Base-by-base conservation (phyloP, 2,888 invertebrate species). In the Octonoba sinensis region DNA sequence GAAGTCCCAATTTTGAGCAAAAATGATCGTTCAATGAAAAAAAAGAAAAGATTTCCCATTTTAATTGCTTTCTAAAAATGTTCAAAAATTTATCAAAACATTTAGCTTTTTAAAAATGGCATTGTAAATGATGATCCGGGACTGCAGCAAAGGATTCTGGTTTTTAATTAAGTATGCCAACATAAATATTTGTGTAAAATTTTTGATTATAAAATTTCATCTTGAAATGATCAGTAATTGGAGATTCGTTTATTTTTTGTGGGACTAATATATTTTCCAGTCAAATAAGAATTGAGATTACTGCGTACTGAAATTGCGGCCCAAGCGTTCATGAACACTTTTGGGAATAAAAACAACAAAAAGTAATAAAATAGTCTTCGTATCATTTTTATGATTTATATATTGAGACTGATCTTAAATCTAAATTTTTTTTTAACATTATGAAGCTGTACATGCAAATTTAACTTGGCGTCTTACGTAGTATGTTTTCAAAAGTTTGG, bases 101-200 rank as follows among this genome's bases (percentile, higher is more conserved):
- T 36, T 36, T 36, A 27, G 18, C 13, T 62, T 62, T 16, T 44
- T 3, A 18, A 36, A n/a, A 44, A 54, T 77, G 77, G 77, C 70
- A 77, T 70, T 18, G 16, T 22, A 3, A 36, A 70, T 49, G 20
- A 8, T 57, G 71, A 77, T 77, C 77, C 77, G 77, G 71, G 77
- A 77, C 67, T 67, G 77, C 54, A 77, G 71, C 65, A 65, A 46
- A 65, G 65, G 65, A 65, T 47, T 65, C 22, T 65, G 46, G 65
- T 54, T 77, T 71, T 71, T 77, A 77, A 77, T 77, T 77, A 77
- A 77, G 36, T 65, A 77, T 77, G 77, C 77, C 46, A 71, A 56
- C 22, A 56, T 67, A 67, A 36, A 56, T 36, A 36, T 54, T 66
- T 24, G 13, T 36, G 1, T 36, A 18, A 24, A 67, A 22, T 56